Evolutionary conservation across 2,113 vertebrate species (phyloP).

Genomic region (Platysteira castanea): DNA sequence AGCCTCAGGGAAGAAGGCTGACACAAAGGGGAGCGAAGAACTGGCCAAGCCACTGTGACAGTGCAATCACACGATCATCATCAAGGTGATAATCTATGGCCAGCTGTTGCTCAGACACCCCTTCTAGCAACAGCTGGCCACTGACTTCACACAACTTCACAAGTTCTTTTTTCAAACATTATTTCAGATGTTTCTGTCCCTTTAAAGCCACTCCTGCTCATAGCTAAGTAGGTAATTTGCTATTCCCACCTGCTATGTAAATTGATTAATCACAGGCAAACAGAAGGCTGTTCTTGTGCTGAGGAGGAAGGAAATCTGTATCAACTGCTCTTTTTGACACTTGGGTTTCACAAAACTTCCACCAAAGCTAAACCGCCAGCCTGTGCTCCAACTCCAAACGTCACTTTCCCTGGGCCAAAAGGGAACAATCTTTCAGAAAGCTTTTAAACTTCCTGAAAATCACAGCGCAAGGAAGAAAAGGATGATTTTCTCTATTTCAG

Average conservation of each 20-base stretch:
- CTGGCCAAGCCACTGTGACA: background rate
- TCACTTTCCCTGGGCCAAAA: background rate
- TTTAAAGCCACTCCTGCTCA: background rate
- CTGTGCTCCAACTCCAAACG: background rate
- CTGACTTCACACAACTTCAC: background rate
- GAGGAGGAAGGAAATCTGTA: background rate
- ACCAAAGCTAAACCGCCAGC: background rate
- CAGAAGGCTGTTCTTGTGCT: background rate
- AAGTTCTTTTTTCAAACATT: background rate
- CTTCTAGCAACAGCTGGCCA: background rate
- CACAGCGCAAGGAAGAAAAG: background rate
- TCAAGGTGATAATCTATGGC: background rate
- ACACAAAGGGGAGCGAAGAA: background rate
- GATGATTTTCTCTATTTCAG: background rate
- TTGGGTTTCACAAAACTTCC: background rate
- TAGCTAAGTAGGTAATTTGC: background rate
- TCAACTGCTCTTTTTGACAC: background rate
- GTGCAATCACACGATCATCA: background rate
- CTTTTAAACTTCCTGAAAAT: background rate
- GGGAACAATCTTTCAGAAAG: background rate
- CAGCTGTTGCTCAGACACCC: background rate
- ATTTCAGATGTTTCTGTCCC: background rate
- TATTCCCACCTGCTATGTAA: background rate
- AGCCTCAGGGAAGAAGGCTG: background rate
- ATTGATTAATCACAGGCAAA: conserved; percentile 13